Conservation (phyloP, 1,140 invertebrate genomes). For the Theocolax elegans region DNA sequence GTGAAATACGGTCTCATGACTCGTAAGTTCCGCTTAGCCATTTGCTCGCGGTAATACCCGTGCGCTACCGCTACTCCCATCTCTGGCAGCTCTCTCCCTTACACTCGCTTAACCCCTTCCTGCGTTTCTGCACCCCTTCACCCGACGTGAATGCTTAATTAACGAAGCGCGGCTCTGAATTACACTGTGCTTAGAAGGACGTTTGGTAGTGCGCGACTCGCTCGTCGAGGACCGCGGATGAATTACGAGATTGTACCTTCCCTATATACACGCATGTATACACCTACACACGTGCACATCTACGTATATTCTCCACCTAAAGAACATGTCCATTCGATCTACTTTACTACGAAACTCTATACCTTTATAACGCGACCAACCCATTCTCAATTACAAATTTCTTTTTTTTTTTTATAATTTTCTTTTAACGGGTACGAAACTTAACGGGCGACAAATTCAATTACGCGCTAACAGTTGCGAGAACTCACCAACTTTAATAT, state of each 20-base stretch:
- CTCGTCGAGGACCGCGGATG: not conserved
- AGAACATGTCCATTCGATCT: no score
- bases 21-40: slow-evolving; percentile 24
- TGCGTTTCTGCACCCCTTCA: slow-evolving; percentile 24
- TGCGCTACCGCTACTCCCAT: not conserved
- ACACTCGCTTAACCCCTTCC: not conserved
- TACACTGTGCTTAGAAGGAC: not conserved
- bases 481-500: no score
- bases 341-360: no score
- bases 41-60: not conserved
- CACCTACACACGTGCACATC: not conserved
- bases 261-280: not conserved
- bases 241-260: not conserved
- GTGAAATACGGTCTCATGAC: slow-evolving; percentile 25
- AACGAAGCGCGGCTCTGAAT: slow-evolving; percentile 24
- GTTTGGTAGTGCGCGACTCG: not conserved
- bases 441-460: no score
- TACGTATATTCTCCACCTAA: not conserved
- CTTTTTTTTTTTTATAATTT: no score
- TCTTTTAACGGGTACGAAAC: no score
- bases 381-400: no score
- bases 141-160: slow-evolving; percentile 23
- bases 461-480: no score
- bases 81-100: not conserved
- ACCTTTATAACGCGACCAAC: no score